Base-by-base conservation (phyloP, 2,113 vertebrate genomes). In the Enhydra lutris region DNA sequence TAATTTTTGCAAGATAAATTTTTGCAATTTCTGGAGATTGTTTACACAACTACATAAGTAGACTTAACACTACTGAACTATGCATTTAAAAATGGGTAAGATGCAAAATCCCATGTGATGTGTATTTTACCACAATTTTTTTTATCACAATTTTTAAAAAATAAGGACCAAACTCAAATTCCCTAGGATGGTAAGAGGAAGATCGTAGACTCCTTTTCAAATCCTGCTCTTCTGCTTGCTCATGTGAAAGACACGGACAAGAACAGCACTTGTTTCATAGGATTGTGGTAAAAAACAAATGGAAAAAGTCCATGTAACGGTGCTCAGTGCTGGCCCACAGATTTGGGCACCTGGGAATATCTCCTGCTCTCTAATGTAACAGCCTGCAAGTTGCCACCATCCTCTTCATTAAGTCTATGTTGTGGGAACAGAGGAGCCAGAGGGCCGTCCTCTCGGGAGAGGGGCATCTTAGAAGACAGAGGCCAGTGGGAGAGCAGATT, bases 1-100 rank as follows among this genome's bases (percentile, higher is more conserved):
- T 55, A 88, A 63, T 52, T 90, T 92, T 79, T 57, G 26, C 23
- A 79, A 73, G 42, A 92, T 80, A 59, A 69, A 76, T 78, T 10
- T 78, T 47, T 31, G 45, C 52, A 39, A 47, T 12, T 93, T 80
- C 52, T 65, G 36, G 55, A 74, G 80, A 84, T 2, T 78, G 47
- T 50, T 55, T 39, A 55, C 2, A 74, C 14, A 95, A 79, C 57
- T 52, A 21, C 1, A 14, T 65, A 26, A 89, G 55, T 55, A 85
- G 9, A 79, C 15, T 21, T 71, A 55, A 92, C 36, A 63, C 18
- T 45, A 85, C 23, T 55, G 14, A 79, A 69, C 29, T 47, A 57
- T 17, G 73, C 20, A 74, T 36, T 47, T 85, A 42, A 93, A 92
- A 93, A 79, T 31, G 47, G 73, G 50, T 57, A 67, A 57, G 45